Evolutionary conservation across 2,888 invertebrate species (phyloP).

Genomic region (Lamellibrachia satsuma): DNA sequence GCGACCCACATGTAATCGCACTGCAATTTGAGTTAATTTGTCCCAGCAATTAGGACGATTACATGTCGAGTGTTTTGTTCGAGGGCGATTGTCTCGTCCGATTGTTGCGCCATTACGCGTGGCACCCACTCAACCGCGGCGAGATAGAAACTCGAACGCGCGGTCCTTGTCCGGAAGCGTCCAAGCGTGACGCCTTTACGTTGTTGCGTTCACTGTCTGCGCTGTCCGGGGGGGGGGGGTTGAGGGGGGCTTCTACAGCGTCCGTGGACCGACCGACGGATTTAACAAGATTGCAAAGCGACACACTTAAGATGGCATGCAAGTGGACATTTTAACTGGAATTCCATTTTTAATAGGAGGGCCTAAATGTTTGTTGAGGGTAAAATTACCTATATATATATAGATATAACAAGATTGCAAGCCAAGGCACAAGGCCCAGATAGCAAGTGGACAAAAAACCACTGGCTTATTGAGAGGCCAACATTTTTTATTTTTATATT

Average conservation of each 20-base stretch:
- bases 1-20: not conserved
- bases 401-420: no score
- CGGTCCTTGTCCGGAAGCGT: not conserved
- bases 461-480: no score
- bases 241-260: not conserved
- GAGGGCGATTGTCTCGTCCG: not conserved
- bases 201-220: not conserved
- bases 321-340: no score
- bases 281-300: no score
- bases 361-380: no score
- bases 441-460: no score
- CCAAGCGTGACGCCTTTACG: not conserved
- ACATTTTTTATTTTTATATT: no score
- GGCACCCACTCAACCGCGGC: not conserved
- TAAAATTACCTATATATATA: no score
- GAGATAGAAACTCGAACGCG: not conserved
- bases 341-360: no score
- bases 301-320: no score
- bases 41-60: conserved; percentile 5
- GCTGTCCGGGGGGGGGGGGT: not conserved
- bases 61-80: not conserved
- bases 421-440: no score
- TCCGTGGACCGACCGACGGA: no score
- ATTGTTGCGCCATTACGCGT: not conserved
- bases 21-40: not conserved